Evolutionary conservation across 2,888 invertebrate genomes (phyloP), one percentile per base, ranked within the genome.

Genomic region (Lithophane ornitopus): DNA sequence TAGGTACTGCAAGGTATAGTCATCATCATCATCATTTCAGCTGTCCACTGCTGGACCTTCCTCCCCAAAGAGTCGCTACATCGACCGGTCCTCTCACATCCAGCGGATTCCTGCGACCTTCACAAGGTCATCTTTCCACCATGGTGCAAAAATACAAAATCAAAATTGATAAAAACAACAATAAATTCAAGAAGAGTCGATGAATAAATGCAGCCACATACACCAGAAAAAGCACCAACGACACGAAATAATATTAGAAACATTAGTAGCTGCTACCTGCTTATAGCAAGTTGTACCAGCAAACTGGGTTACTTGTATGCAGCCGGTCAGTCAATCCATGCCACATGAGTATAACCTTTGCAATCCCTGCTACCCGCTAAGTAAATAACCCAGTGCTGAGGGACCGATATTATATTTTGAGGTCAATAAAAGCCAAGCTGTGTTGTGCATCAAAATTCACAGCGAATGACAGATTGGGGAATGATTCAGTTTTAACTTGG

Each of bases 261-360:
- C 79, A 59, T 34, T 81, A 59, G 80, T 81, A 82, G 16, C 46
- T 46, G 12, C 26, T 12, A 41, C 56, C 16, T 52, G 26, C 39
- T 77, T 67, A 58, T 9, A 67, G 62, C 62, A 66, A 59, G 82
- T 59, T 54, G 63, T 54, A 49, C 16, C 46, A 70, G 58, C 34
- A 70, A 82, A 80, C 82, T 82, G 78, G 82, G 82, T 82, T 78
- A 80, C 78, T 82, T 78, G 78, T 82, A 78, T 82, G 71, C 56
- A 82, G 56, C 19, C 41, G 39, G 71, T 26, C 66, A 82, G 82
- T 82, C 82, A 63, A 82, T 82, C 78, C 66, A 80, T 70, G 41
- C 82, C 46, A 81, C 44, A 74, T 74, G 72, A 65, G 39, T 54
- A 65, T 41, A 56, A 46, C 72, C 61, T 78, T 56, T 78, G 61